A percentile compares a stretch with the other conserved stretches of the same genome.
phyloP scores from a whole-genome alignment of 2,113 vertebrate genomes.

The Calidris pygmaea region DNA sequence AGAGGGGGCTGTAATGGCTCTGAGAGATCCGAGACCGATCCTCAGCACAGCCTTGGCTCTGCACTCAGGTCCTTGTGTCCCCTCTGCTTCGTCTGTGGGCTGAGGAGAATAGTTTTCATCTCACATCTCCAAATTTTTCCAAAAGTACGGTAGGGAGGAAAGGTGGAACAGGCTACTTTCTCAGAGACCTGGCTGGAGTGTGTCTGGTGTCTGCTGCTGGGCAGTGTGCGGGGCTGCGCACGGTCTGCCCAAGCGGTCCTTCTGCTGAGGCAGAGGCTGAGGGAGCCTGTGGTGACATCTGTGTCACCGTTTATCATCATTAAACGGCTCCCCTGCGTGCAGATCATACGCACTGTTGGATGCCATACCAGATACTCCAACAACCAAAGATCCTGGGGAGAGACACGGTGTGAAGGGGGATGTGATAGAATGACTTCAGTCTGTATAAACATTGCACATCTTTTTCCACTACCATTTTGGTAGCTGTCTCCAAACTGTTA shows the following conservation, averaged over 20 bases:
- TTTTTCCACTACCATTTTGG: not conserved
- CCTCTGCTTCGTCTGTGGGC: not conserved
- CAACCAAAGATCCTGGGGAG: not conserved
- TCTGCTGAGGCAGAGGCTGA: not conserved
- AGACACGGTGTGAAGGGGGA: not conserved
- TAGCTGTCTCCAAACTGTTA: not conserved
- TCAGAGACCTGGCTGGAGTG: not conserved
- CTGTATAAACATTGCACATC: not conserved
- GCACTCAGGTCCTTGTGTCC: not conserved
- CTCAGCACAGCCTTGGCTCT: not conserved
- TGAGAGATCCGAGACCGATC: fast-evolving
- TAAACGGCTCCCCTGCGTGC: not conserved
- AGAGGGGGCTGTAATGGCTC: not conserved
- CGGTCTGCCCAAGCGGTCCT: not conserved
- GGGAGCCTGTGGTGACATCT: not conserved
- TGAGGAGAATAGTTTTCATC: not conserved
- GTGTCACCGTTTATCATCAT: not conserved
- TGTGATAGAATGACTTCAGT: not conserved
- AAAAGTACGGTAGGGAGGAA: not conserved
- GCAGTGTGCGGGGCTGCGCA: not conserved
- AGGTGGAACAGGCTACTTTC: not conserved
- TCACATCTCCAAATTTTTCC: not conserved
- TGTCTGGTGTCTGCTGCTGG: not conserved
- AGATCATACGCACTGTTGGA: not conserved
- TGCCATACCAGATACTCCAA: not conserved